Percentiles rank a stretch among this genome's conserved stretches.
Evolutionary conservation across 2,888 invertebrate genomes (phyloP).

Genomic region (Papilio elwesi): DNA sequence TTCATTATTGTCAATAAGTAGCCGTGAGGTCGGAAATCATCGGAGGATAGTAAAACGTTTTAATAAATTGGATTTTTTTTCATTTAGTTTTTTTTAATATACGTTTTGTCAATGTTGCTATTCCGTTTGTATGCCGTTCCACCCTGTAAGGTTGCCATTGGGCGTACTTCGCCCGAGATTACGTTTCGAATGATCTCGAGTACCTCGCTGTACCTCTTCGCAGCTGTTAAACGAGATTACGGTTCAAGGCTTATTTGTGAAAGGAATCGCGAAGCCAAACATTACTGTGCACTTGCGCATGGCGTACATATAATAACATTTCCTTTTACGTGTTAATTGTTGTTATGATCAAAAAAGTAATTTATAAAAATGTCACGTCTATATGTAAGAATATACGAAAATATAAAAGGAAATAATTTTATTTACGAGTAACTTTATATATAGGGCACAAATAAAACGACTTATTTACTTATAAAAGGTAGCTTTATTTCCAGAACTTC

Average conservation of each 20-base stretch:
- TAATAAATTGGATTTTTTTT: too few species aligned
- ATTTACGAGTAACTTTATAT: neutral
- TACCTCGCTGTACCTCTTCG: conserved; percentile 52
- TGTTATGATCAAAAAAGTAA: conserved; percentile 7
- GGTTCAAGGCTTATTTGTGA: conserved; percentile 73
- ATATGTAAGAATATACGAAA: conserved; percentile 1
- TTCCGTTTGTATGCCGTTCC: conserved; percentile 46
- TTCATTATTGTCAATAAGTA: too few species aligned
- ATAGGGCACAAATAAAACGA: neutral
- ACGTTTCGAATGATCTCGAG: conserved; percentile 58
- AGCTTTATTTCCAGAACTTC: neutral
- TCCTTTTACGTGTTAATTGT: conserved; percentile 17
- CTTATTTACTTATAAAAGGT: neutral
- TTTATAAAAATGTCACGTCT: neutral
- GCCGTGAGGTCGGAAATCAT: too few species aligned
- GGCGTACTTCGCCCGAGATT: conserved; percentile 70
- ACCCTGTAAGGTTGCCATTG: conserved; percentile 61
- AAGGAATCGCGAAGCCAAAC: conserved; percentile 56
- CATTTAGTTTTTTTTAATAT: neutral
- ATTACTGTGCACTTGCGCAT: conserved; percentile 12
- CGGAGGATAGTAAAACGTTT: too few species aligned
- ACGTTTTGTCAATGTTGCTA: conserved; percentile 13
- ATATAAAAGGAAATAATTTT: neutral
- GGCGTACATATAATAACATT: conserved; percentile 7
- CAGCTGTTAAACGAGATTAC: conserved; percentile 65